Evolutionary conservation across 2,797 vertebrate genomes (phyloP).

Genomic region (Aulostomus chinensis): DNA sequence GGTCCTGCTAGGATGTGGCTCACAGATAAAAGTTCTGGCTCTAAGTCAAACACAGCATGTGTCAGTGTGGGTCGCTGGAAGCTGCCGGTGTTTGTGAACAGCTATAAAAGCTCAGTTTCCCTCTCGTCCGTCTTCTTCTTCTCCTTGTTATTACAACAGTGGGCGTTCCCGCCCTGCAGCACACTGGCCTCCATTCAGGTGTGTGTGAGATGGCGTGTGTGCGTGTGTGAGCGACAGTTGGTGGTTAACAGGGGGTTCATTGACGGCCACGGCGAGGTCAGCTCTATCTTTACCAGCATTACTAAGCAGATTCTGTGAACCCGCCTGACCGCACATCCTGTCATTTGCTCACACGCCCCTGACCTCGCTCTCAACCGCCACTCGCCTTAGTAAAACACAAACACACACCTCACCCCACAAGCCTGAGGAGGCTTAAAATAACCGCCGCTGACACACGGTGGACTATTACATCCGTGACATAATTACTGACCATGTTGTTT

Average conservation of each 20-base stretch:
- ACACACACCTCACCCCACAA: conserved; percentile 11
- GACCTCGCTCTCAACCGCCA: conserved; percentile 36
- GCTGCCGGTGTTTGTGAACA: too few relatives aligned
- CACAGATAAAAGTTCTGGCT: too few relatives aligned
- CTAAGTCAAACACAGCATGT: too few relatives aligned
- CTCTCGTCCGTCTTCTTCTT: conserved; percentile 5
- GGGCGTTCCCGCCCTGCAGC: conserved; percentile 25
- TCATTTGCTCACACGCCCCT: conserved; percentile 45
- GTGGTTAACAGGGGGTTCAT: conserved; percentile 35
- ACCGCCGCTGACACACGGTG: conserved; percentile 36
- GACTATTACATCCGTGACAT: conserved; percentile 33
- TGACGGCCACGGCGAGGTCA: conserved; percentile 43
- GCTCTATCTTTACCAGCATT: conserved; percentile 54
- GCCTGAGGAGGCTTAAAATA: conserved; percentile 40
- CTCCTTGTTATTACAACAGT: conserved; percentile 10
- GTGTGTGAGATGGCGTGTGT: too few relatives aligned
- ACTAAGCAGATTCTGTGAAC: conserved; percentile 44
- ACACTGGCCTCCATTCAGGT: conserved; percentile 55
- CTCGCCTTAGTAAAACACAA: conserved; percentile 47
- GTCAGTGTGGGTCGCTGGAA: too few relatives aligned
- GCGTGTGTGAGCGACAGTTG: conserved; percentile 8
- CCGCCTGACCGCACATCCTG: conserved; percentile 51
- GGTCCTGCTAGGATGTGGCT: too few relatives aligned
- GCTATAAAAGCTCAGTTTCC: conserved; percentile 9
- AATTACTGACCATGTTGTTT: conserved; percentile 18